phyloP scores from a whole-genome alignment of 2,113 vertebrate species.

The Python bivittatus region DNA sequence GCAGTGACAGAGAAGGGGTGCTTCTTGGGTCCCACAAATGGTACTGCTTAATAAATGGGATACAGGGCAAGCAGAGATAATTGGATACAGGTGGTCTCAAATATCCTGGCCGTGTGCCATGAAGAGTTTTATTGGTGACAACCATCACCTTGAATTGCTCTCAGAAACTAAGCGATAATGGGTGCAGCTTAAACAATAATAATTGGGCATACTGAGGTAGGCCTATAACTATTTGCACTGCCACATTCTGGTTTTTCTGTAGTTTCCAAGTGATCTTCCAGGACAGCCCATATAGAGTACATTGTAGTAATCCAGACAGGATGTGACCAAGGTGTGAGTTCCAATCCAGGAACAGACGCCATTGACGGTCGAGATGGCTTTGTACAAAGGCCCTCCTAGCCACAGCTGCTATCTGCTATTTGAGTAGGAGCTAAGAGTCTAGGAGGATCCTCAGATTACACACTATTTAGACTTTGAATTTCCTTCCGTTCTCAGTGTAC shows the following conservation, averaged over 20 bases:
- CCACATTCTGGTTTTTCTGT: neutral
- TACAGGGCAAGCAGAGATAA: neutral
- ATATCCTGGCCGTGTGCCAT: neutral
- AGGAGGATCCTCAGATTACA: neutral
- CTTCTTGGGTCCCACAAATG: neutral
- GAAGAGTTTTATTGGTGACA: neutral
- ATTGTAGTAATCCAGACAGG: neutral
- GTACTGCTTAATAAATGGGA: neutral
- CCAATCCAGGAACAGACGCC: neutral
- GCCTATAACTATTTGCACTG: neutral
- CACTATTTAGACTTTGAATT: neutral
- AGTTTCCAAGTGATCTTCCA: neutral
- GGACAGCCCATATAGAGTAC: neutral
- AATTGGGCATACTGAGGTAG: neutral
- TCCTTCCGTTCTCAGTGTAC: neutral
- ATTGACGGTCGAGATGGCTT: neutral
- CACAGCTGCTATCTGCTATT: neutral
- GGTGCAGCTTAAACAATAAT: neutral
- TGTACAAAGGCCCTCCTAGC: neutral
- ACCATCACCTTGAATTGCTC: neutral
- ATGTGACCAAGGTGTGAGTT: neutral
- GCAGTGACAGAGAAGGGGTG: neutral
- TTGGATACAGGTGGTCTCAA: neutral
- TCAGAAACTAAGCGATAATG: neutral
- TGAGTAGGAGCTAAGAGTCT: neutral